Evolutionary conservation across 2,888 invertebrate genomes (phyloP), one percentile per base, ranked within the genome.

Genomic region (Pandemis cinnamomeana): DNA sequence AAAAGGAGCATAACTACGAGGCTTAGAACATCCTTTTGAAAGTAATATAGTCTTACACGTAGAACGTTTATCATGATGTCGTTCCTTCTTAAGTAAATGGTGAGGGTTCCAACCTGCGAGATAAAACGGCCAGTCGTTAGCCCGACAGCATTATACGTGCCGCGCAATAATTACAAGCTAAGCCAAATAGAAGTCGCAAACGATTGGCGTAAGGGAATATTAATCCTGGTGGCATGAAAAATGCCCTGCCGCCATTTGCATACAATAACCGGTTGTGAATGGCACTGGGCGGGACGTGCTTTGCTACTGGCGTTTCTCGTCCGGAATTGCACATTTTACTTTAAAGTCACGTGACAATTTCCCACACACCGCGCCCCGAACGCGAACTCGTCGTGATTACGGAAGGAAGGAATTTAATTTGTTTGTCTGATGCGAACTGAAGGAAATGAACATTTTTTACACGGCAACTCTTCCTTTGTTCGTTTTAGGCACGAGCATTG

Each of bases 241-340:
- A 87, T 87, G 82, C 86, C 86, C 85, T 82, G 81, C 76, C 84
- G 78, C 86, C 82, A 89, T 92, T 93, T 90, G 89, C 92, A 92
- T 92, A 92, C 91, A 93, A 91, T 92, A 89, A 89, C 89, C 90
- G 88, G 88, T 86, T 87, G 86, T 84, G 87, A 86, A 86, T 83
- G 84, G 84, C 83, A 76, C 76, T 42, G 80, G 78, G 78, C 77
- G 81, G 83, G 80, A 87, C 87, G 87, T 85, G 84, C 79, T 82
- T 76, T 79, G 82, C 80, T 80, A 77, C 78, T 81, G 80, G 79
- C 79, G 75, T 78, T 82, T 79, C 80, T 71, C 77, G 78, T 70
- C 76, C 76, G 76, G 78, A 82, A 81, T 83, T 80, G 80, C 79
- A 80, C 80, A 81, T 86, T 89, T 86, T 83, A 84, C 83, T 88